These are phyloP conservation scores for Lutjanus erythropterus DNA, from an alignment of 2,113 vertebrate species.

Conservation along the genomic window DNA sequence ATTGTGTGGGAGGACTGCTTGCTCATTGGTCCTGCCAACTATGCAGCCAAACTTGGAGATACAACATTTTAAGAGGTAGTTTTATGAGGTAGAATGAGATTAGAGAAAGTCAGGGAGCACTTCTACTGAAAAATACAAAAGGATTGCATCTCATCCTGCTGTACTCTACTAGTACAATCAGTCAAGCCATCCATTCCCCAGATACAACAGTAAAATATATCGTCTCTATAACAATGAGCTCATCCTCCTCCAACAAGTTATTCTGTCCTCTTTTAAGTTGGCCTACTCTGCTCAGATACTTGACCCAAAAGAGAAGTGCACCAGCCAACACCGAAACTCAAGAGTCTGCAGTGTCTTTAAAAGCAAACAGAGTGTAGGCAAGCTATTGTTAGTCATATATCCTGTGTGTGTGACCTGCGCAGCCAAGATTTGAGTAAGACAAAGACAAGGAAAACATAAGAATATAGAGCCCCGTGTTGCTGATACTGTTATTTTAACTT, in stretches of 20 bases:
- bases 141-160: neutral
- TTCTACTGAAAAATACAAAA: neutral
- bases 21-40: neutral
- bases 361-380: neutral
- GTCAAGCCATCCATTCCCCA: constrained; percentile 4
- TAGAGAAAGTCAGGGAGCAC: neutral
- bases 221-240: constrained; percentile 23
- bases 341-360: constrained; percentile 2
- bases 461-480: neutral
- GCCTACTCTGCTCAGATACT: constrained; percentile 26
- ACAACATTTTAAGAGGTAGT: constrained; percentile 5
- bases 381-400: constrained; percentile 9
- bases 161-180: neutral
- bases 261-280: constrained; percentile 33
- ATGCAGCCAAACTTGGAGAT: neutral
- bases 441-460: neutral
- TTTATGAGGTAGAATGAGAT: constrained; percentile 38
- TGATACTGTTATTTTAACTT: neutral
- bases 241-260: constrained; percentile 29
- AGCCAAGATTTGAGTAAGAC: neutral
- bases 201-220: constrained; percentile 16
- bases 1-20: neutral
- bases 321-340: neutral
- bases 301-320: constrained; percentile 24
- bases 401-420: neutral